Evolutionary conservation across 1,140 invertebrate genomes (phyloP).

Genomic region (Aphaenogaster floridana): DNA sequence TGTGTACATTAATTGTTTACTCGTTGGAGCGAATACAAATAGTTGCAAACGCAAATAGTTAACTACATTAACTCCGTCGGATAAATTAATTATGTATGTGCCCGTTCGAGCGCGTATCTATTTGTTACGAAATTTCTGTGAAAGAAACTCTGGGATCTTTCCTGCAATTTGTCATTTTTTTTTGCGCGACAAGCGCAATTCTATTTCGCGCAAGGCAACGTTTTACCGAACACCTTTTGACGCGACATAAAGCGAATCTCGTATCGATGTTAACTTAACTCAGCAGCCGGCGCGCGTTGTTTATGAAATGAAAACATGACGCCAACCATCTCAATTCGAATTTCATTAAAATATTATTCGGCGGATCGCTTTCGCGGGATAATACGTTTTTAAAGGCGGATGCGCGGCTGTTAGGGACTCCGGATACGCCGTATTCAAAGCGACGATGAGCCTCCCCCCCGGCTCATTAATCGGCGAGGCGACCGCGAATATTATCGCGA

Average conservation of each 20-base stretch:
- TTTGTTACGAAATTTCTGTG: background rate
- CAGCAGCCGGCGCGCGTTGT: conserved; percentile 13
- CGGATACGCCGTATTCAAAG: conserved; percentile 48
- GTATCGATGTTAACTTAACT: conserved; percentile 33
- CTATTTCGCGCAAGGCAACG: background rate
- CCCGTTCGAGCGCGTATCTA: background rate
- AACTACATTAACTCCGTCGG: conserved; percentile 51
- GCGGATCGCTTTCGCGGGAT: conserved; percentile 32
- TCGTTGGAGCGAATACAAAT: conserved; percentile 37
- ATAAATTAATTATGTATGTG: conserved; percentile 48
- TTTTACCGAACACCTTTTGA: background rate
- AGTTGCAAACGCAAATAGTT: conserved; percentile 55
- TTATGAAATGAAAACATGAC: conserved; percentile 53
- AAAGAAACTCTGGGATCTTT: background rate
- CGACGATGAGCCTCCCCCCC: background rate
- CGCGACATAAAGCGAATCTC: background rate
- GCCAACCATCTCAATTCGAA: conserved; percentile 57
- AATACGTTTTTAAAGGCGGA: conserved; percentile 56
- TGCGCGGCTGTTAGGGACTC: conserved; percentile 44
- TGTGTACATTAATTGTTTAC: conserved; percentile 58
- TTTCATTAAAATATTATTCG: conserved; percentile 64
- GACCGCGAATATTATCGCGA: conserved; percentile 59
- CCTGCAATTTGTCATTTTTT: background rate
- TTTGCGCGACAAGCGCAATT: background rate
- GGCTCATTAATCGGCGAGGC: conserved; percentile 39